A percentile compares a stretch with the other conserved stretches of the same genome.
These are phyloP conservation scores for Geotrypetes seraphini DNA, from an alignment of 2,797 vertebrate genomes.

Conservation along the genomic window DNA sequence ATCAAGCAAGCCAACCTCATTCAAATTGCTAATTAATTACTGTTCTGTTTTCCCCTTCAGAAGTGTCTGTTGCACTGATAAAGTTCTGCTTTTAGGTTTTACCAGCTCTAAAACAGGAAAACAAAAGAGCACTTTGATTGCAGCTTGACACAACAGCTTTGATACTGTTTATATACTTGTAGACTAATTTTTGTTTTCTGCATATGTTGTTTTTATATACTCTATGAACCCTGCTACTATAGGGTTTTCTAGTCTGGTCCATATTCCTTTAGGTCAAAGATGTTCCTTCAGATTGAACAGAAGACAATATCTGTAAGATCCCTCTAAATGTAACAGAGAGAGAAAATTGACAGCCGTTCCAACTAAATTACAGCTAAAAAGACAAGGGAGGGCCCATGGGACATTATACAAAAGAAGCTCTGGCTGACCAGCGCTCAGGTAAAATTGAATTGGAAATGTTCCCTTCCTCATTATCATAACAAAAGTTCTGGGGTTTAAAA, in stretches of 20 bases:
- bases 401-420: constrained; percentile 78
- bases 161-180: constrained; percentile 20
- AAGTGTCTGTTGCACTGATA: neutral
- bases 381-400: constrained; percentile 83
- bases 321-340: constrained; percentile 63
- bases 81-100: constrained; percentile 16
- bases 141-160: constrained; percentile 3
- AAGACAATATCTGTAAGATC: constrained; percentile 59
- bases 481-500: constrained; percentile 89
- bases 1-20: constrained; percentile 4
- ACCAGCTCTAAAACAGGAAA: neutral
- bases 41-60: constrained; percentile 1
- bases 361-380: constrained; percentile 93
- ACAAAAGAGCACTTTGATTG: constrained; percentile 6
- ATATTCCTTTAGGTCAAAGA: constrained; percentile 31
- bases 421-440: constrained; percentile 95
- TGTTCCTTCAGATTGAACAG: constrained; percentile 42
- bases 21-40: constrained; percentile 34
- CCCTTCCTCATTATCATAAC: constrained; percentile 95
- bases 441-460: constrained; percentile 98
- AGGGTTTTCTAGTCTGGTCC: constrained; percentile 18
- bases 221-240: constrained; percentile 21
- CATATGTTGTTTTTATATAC: constrained; percentile 13
- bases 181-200: no score
- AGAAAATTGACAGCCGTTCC: constrained; percentile 76